These are phyloP conservation scores for Drosophila meridionalis DNA, from an alignment of 2,888 invertebrate genomes.

Conservation along the genomic window DNA sequence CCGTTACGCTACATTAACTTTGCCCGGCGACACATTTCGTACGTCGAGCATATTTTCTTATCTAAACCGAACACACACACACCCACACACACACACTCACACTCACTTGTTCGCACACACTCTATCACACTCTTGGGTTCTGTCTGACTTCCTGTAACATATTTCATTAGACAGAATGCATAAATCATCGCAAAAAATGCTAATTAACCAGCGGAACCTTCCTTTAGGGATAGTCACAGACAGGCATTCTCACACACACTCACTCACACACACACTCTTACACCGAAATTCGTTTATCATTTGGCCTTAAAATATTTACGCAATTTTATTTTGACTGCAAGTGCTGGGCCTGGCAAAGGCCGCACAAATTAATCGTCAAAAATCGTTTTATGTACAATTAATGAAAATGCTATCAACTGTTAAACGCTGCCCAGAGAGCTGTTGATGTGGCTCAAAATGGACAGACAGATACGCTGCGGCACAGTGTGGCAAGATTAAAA, in stretches of 20 bases:
- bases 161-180: slow-evolving; percentile 59
- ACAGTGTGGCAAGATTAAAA: slow-evolving; percentile 13
- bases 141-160: slow-evolving; percentile 51
- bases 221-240: not conserved
- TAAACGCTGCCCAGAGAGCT: slow-evolving; percentile 17
- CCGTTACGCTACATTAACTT: slow-evolving; percentile 76
- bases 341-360: slow-evolving; percentile 10
- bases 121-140: slow-evolving; percentile 18
- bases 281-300: slow-evolving; percentile 27
- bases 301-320: slow-evolving; percentile 31
- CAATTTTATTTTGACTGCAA: slow-evolving; percentile 55
- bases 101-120: slow-evolving; percentile 3
- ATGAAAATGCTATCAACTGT: slow-evolving; percentile 53
- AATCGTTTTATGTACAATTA: slow-evolving; percentile 64
- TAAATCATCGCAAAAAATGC: slow-evolving; percentile 72
- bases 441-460: not conserved
- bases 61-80: slow-evolving; percentile 45
- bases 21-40: slow-evolving; percentile 59
- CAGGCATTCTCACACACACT: not conserved
- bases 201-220: slow-evolving; percentile 57
- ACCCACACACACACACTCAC: slow-evolving; percentile 6
- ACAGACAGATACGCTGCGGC: not conserved
- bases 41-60: slow-evolving; percentile 72
- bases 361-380: slow-evolving; percentile 59
- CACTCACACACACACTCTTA: not conserved